These are phyloP conservation scores for Nasua narica DNA, from an alignment of 2,797 vertebrate species.

Conservation along the genomic window DNA sequence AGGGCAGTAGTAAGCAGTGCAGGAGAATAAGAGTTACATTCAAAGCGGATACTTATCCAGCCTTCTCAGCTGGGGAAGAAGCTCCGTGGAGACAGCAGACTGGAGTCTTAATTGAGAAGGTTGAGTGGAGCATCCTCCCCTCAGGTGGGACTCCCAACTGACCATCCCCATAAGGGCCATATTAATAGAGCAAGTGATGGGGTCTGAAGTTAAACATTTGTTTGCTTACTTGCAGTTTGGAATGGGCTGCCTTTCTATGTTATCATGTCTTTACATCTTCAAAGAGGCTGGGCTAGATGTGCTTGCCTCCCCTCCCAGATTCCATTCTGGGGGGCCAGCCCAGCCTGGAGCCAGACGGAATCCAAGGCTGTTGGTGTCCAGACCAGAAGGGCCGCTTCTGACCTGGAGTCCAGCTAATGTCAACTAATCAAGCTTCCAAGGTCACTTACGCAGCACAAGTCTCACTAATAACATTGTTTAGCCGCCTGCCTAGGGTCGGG, in stretches of 20 bases:
- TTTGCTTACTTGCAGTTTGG: not conserved
- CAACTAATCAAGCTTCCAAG: not conserved
- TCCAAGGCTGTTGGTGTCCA: not conserved
- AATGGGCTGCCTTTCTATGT: not conserved
- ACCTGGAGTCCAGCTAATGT: not conserved
- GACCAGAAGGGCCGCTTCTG: not conserved
- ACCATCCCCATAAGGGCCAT: not conserved
- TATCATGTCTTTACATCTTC: too few relatives aligned
- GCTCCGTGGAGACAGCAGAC: not conserved
- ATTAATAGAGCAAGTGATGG: not conserved
- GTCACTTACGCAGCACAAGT: not conserved
- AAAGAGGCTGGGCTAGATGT: too few relatives aligned
- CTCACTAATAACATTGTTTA: not conserved
- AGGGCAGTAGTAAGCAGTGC: not conserved
- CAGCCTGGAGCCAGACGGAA: not conserved
- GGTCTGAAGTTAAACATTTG: not conserved
- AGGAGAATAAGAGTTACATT: not conserved
- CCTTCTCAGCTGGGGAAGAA: not conserved
- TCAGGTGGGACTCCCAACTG: not conserved
- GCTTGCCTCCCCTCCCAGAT: too few relatives aligned
- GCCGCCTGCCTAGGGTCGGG: not conserved
- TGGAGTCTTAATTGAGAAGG: not conserved
- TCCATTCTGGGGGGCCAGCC: too few relatives aligned
- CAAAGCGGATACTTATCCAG: not conserved
- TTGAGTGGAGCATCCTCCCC: not conserved